These are phyloP conservation scores for Aphelenchoides besseyi DNA, from an alignment of 1,140 invertebrate genomes.

Conservation along the genomic window DNA sequence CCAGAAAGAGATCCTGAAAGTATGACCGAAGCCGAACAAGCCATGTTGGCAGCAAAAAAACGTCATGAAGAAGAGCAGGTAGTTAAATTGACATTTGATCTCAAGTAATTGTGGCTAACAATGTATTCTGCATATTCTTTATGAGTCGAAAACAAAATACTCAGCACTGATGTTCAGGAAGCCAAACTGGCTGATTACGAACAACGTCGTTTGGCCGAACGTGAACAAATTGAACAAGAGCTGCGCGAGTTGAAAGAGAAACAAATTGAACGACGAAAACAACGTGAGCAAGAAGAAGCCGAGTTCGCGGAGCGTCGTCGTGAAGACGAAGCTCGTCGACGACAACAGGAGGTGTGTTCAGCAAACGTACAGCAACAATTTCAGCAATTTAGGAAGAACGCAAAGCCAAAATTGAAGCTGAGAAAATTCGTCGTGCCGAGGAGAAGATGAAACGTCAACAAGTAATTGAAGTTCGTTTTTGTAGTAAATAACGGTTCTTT, in stretches of 20 bases:
- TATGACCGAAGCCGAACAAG: conserved; percentile 51
- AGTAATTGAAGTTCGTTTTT: no score
- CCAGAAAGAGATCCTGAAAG: conserved; percentile 33
- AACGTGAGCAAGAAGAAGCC: conserved; percentile 47
- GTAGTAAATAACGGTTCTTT: no score
- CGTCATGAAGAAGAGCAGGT: conserved; percentile 51
- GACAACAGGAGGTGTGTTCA: conserved; percentile 35
- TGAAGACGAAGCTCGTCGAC: conserved; percentile 51
- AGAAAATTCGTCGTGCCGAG: conserved; percentile 46
- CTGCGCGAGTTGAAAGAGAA: conserved; percentile 38
- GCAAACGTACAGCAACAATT: not conserved
- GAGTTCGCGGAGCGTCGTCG: conserved; percentile 51
- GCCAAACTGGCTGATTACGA: conserved; percentile 49
- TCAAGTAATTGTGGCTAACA: no score
- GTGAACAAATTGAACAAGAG: conserved; percentile 43
- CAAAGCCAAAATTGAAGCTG: conserved; percentile 47
- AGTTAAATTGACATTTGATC: no score
- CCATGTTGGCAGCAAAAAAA: conserved; percentile 51
- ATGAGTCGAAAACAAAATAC: not conserved
- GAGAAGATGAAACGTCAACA: conserved; percentile 51
- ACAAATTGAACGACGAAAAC: conserved; percentile 36
- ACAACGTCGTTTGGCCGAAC: conserved; percentile 34
- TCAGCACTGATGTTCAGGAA: not conserved
- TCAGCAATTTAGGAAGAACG: conserved; percentile 32
- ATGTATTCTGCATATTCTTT: no score